A percentile compares a stretch with the other conserved stretches of the same genome.
Conservation (phyloP, 2,113 vertebrate species). For the Lipophrys pholis region DNA sequence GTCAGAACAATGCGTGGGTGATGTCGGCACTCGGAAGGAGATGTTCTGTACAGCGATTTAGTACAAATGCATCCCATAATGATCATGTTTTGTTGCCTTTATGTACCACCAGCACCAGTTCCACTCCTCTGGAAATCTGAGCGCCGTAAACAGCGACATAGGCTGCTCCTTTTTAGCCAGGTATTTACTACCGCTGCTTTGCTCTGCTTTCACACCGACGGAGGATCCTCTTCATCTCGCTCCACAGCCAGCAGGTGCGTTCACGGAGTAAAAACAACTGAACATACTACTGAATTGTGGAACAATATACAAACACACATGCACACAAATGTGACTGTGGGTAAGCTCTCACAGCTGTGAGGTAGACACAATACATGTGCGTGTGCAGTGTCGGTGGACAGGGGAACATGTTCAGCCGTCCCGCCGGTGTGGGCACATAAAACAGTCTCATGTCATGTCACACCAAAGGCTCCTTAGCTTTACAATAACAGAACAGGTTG, state of each 20-base stretch:
- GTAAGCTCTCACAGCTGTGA: slow-evolving; percentile 80
- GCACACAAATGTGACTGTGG: slow-evolving; percentile 46
- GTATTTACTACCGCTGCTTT: slow-evolving; percentile 68
- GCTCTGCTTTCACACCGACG: slow-evolving; percentile 55
- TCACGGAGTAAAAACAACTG: slow-evolving; percentile 42
- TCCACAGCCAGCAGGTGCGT: slow-evolving; percentile 66
- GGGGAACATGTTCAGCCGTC: slow-evolving; percentile 79
- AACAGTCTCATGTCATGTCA: slow-evolving; percentile 80
- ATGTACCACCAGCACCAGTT: slow-evolving; percentile 73
- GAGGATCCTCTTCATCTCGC: slow-evolving; percentile 65
- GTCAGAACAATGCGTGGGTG: slow-evolving; percentile 82
- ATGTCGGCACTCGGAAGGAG: slow-evolving; percentile 79
- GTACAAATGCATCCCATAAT: slow-evolving; percentile 86
- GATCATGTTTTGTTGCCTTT: slow-evolving; percentile 85
- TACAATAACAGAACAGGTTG: slow-evolving; percentile 86
- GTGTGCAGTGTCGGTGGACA: slow-evolving; percentile 75
- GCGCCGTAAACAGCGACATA: slow-evolving; percentile 69
- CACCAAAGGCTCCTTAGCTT: slow-evolving; percentile 81
- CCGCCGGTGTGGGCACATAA: slow-evolving; percentile 80
- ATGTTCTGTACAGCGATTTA: slow-evolving; percentile 84
- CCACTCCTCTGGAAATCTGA: slow-evolving; percentile 67
- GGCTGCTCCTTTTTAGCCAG: slow-evolving; percentile 73
- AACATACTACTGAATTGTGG: slow-evolving; percentile 34
- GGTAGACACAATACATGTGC: slow-evolving; percentile 77
- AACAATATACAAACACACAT: slow-evolving; percentile 15